Base-by-base conservation (phyloP, 2,113 vertebrate species). In the Odontophorus gujanensis region DNA sequence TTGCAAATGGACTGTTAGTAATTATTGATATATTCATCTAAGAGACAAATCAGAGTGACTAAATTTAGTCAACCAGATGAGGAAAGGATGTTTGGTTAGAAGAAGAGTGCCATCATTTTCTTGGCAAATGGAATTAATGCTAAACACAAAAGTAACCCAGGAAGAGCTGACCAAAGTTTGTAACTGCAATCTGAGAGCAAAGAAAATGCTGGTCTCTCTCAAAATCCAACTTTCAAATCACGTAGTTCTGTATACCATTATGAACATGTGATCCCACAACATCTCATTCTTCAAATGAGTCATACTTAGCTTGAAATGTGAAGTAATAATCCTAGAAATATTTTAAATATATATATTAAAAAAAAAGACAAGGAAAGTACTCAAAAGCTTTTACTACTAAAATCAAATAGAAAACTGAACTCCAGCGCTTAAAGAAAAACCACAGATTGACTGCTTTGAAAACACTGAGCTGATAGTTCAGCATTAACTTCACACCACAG, bases 1-100 rank as follows among this genome's bases (percentile, higher is more conserved):
- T 18, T 90, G 47, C 72, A 88, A 90, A 92, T 85, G 81, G 28
- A 71, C 65, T 90, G 81, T 26, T 24, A 43, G 51, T 71, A 94
- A 92, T 68, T 86, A 72, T 7, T 74, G 61, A 75, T 58, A 67
- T 6, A 95, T 72, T 93, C 22, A 76, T 90, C 80, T 68, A 18
- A 42, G 34, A 93, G 8, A 58, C 32, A 88, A 92, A 90, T 25
- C 69, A 89, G 24, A 45, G 67, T 0, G 4, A 78, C 69, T 94
- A 81, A 67, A 90, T 92, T 71, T 78, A 90, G 71, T 86, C 1
- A 0, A 61, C 69, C 30, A 93, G 83, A 86, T 65, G 51, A 76
- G 34, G 67, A 83, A 91, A 77, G 22, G 53, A 79, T 16, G 8
- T 38, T 76, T 66, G 14, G 58, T 89, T 85, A 91, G 38, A 34